Evolutionary conservation across 2,113 vertebrate genomes (phyloP).

Genomic region (Mellivora capensis): DNA sequence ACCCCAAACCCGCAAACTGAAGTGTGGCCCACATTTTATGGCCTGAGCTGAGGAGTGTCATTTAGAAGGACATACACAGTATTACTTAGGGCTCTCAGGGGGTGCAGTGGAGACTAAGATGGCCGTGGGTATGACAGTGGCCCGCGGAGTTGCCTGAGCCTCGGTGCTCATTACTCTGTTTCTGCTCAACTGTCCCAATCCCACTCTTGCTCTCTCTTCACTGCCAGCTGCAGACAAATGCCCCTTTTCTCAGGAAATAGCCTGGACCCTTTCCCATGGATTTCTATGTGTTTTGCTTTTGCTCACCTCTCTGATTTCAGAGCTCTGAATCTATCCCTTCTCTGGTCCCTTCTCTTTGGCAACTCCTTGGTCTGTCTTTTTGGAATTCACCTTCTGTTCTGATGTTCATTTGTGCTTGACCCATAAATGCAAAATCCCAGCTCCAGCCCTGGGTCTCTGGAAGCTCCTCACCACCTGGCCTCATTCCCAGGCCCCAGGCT

Average conservation of each 20-base stretch:
- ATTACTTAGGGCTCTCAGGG: not conserved
- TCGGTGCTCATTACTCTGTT: not conserved
- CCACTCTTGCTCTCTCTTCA: not conserved
- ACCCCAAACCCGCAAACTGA: slow-evolving; percentile 7
- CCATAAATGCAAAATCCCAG: not conserved
- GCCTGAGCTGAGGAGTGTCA: not conserved
- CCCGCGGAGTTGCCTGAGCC: not conserved
- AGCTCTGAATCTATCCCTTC: not conserved
- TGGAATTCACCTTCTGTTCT: not conserved
- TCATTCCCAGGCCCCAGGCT: not conserved
- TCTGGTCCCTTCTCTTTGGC: not conserved
- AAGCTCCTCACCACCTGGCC: not conserved
- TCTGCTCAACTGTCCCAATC: not conserved
- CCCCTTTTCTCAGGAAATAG: slow-evolving; percentile 7
- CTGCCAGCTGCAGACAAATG: slow-evolving; percentile 26
- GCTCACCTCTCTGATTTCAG: not conserved
- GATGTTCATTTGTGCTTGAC: not conserved
- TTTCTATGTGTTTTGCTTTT: not conserved
- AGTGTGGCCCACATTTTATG: slow-evolving; percentile 19
- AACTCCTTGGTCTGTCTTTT: not conserved
- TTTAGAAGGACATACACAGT: not conserved
- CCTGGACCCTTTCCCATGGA: not conserved
- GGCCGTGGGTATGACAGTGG: not conserved
- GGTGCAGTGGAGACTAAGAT: not conserved
- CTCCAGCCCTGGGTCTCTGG: not conserved